These are phyloP conservation scores for Sesia bembeciformis DNA, from an alignment of 2,888 invertebrate genomes.

Conservation along the genomic window DNA sequence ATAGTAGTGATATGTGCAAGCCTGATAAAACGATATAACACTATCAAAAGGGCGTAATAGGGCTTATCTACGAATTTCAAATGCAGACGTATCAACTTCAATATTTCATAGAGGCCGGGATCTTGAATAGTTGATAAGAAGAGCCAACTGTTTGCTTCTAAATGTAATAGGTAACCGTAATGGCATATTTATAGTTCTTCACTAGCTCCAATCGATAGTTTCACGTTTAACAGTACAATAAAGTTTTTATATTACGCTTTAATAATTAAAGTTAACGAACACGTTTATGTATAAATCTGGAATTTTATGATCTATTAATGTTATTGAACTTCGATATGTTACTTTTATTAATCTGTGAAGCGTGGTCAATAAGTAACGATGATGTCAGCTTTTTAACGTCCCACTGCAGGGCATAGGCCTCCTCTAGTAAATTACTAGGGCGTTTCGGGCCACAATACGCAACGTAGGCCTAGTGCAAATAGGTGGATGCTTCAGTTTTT, in stretches of 20 bases:
- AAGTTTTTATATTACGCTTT: not conserved
- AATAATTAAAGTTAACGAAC: not conserved
- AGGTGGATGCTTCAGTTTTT: too few species aligned
- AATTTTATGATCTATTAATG: too few species aligned
- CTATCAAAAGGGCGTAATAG: conserved; percentile 6
- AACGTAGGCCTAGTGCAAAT: too few species aligned
- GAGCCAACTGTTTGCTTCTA: conserved; percentile 22
- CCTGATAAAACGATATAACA: conserved; percentile 13
- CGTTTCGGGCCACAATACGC: too few species aligned
- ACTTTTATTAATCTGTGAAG: too few species aligned
- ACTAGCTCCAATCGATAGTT: not conserved
- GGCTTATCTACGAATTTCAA: conserved; percentile 8
- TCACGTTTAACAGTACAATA: not conserved
- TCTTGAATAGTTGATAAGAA: conserved; percentile 29
- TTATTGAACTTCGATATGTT: too few species aligned
- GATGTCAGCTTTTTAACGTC: too few species aligned
- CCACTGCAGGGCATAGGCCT: too few species aligned
- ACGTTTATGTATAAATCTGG: not conserved
- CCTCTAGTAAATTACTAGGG: too few species aligned
- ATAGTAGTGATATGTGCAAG: conserved; percentile 15
- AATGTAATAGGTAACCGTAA: conserved; percentile 28
- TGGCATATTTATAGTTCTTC: conserved; percentile 26
- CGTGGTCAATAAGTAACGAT: too few species aligned
- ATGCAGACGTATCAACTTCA: conserved; percentile 9
- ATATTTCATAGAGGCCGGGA: conserved; percentile 13